A percentile compares a stretch with the other conserved stretches of the same genome.
Evolutionary conservation across 2,113 vertebrate genomes (phyloP).

Genomic region (Sinocyclocheilus anshuiensis): DNA sequence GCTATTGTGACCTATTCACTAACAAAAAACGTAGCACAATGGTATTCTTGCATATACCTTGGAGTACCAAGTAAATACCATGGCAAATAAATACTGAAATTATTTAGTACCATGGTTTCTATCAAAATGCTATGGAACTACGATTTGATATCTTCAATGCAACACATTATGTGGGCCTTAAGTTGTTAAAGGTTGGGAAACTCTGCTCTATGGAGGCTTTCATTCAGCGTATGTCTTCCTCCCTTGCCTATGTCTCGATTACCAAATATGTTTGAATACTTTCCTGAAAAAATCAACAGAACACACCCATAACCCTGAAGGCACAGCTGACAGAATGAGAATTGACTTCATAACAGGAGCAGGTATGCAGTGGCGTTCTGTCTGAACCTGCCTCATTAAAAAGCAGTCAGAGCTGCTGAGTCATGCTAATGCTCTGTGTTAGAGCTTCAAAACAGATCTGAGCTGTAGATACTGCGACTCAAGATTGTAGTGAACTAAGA

Average conservation of each 20-base stretch:
- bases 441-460: not conserved
- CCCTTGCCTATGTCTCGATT: not conserved
- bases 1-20: no score
- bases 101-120: not conserved
- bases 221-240: not conserved
- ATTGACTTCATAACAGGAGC: not conserved
- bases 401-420: not conserved
- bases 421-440: not conserved
- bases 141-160: not conserved
- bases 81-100: not conserved
- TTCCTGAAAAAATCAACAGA: not conserved
- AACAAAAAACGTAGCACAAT: no score
- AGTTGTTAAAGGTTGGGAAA: not conserved
- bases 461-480: not conserved
- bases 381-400: not conserved
- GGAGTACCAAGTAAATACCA: no score
- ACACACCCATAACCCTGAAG: not conserved
- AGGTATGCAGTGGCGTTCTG: not conserved
- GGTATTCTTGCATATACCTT: no score
- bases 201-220: not conserved
- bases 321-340: not conserved
- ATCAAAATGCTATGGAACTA: not conserved
- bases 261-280: not conserved
- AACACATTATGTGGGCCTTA: slow-evolving; percentile 27
- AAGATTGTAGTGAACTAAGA: not conserved